Evolutionary conservation across 2,113 vertebrate species (phyloP).

Genomic region (Mustelus asterias): DNA sequence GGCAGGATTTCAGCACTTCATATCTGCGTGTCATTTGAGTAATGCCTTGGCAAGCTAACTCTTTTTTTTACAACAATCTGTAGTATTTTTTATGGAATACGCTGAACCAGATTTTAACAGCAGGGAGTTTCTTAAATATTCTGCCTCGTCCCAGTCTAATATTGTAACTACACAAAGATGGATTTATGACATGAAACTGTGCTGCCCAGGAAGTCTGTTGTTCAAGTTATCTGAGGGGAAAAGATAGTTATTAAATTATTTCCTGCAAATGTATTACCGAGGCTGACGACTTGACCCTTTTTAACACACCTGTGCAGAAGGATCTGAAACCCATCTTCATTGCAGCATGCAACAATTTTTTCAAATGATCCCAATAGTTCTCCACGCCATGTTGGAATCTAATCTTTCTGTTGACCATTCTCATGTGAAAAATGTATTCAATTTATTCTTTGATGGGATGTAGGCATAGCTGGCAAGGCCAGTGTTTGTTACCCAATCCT

Average conservation of each 20-base stretch:
- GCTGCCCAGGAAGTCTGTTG: neutral
- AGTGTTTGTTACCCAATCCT: too few species aligned
- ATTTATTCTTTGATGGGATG: too few species aligned
- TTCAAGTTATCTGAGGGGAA: neutral
- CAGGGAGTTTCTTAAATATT: neutral
- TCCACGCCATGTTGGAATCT: neutral
- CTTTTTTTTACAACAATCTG: neutral
- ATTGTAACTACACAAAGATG: neutral
- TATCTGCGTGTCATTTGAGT: constrained; percentile 16
- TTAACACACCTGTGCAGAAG: neutral
- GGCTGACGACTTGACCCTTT: neutral
- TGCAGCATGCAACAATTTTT: neutral
- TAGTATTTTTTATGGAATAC: neutral
- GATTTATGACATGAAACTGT: neutral
- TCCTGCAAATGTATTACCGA: neutral
- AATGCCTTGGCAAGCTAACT: neutral
- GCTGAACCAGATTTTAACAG: neutral
- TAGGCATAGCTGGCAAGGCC: too few species aligned
- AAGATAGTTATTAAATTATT: neutral
- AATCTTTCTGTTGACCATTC: neutral
- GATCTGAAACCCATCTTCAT: neutral
- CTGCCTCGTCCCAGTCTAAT: neutral
- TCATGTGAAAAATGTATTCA: neutral
- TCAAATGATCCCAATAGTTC: neutral
- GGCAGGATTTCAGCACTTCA: constrained; percentile 32